Evolutionary conservation across 2,888 invertebrate species (phyloP).

Genomic region (Leptarthrus brevirostris): DNA sequence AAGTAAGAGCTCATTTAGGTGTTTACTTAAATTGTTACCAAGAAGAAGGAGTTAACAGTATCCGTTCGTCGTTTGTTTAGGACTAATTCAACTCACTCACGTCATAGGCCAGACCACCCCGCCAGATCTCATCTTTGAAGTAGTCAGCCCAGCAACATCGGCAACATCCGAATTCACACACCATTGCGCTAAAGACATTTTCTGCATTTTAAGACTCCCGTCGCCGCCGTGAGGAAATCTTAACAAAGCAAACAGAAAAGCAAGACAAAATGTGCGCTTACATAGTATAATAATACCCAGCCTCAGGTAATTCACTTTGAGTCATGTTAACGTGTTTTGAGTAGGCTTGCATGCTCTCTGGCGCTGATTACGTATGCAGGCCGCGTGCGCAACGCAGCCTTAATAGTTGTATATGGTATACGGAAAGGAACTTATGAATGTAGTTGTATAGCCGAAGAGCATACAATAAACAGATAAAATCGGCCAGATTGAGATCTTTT

Average conservation of each 20-base stretch:
- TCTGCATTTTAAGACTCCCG: not conserved
- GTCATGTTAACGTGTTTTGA: constrained; percentile 28
- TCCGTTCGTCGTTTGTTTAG: constrained; percentile 30
- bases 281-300: constrained; percentile 39
- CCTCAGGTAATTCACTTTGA: constrained; percentile 18
- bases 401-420: not conserved
- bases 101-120: constrained; percentile 17
- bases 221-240: not conserved
- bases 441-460: not conserved
- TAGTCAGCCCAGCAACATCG: not conserved
- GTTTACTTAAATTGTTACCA: not conserved
- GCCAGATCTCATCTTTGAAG: not conserved
- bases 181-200: constrained; percentile 29
- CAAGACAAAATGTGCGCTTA: constrained; percentile 33
- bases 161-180: not conserved
- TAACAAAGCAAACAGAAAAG: constrained; percentile 17
- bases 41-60: constrained; percentile 30
- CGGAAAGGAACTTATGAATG: not conserved
- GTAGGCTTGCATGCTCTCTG: constrained; percentile 26
- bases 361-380: constrained; percentile 23
- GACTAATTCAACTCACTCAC: constrained; percentile 38
- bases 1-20: not conserved
- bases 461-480: constrained; percentile 14
- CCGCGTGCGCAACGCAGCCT: constrained; percentile 33
- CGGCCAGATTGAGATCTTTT: constrained; percentile 15